These are phyloP conservation scores for Latheticus oryzae DNA, from an alignment of 2,888 invertebrate species.

Conservation along the genomic window DNA sequence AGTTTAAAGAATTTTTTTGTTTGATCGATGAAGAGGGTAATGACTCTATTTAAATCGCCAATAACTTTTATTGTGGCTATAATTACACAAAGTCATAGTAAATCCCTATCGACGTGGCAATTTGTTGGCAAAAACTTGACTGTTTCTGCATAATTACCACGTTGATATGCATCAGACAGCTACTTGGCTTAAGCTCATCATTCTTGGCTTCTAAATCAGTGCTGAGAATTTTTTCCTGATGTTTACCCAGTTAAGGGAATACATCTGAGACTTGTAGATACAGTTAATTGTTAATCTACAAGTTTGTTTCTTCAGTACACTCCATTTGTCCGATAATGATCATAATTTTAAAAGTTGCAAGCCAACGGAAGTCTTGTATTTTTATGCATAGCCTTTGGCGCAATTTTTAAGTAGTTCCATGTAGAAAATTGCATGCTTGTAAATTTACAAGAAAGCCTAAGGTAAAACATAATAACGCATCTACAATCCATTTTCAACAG, in stretches of 20 bases:
- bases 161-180: constrained; percentile 23
- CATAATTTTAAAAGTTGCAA: constrained; percentile 50
- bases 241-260: too few relatives aligned
- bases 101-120: constrained; percentile 21
- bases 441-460: constrained; percentile 24
- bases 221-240: too few relatives aligned
- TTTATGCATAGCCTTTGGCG: constrained; percentile 41
- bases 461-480: too few relatives aligned
- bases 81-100: constrained; percentile 14
- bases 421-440: constrained; percentile 30
- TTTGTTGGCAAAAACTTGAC: constrained; percentile 13
- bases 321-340: constrained; percentile 49
- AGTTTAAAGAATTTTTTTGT: too few relatives aligned
- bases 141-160: constrained; percentile 25
- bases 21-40: constrained; percentile 12
- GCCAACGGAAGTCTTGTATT: constrained; percentile 51
- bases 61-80: constrained; percentile 17
- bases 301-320: constrained; percentile 36
- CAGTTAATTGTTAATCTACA: constrained; percentile 41
- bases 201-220: too few relatives aligned
- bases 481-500: constrained; percentile 16
- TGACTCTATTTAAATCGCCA: constrained; percentile 15
- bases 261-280: constrained; percentile 2
- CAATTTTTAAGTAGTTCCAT: constrained; percentile 26
- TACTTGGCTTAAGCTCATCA: constrained; percentile 18